Conservation (phyloP, 2,113 vertebrate species). For the Callipepla californica region DNA sequence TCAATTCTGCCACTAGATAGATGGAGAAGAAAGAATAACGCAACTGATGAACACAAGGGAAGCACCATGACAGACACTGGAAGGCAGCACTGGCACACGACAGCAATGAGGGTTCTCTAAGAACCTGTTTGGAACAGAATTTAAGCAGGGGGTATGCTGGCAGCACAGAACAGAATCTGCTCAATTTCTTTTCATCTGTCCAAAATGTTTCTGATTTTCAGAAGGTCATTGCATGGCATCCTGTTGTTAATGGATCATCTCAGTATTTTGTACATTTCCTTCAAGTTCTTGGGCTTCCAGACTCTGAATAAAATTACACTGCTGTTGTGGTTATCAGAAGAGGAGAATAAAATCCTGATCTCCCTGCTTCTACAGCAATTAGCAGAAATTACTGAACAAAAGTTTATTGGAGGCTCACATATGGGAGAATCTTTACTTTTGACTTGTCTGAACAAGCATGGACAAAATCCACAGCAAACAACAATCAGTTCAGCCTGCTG, state of each 20-base stretch:
- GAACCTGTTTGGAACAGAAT: background rate
- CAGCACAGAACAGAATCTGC: background rate
- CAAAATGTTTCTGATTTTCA: background rate
- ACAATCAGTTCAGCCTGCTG: slow-evolving; percentile 18
- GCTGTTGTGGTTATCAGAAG: background rate
- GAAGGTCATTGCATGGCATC: background rate
- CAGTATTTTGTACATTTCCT: background rate
- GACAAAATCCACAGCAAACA: slow-evolving; percentile 46
- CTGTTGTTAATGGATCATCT: background rate
- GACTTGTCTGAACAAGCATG: slow-evolving; percentile 48
- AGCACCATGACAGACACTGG: background rate
- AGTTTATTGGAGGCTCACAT: slow-evolving; percentile 17
- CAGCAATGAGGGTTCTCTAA: background rate
- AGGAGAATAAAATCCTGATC: background rate
- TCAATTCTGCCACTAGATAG: background rate
- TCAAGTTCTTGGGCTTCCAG: background rate
- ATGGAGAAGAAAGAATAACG: background rate
- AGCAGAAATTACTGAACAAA: background rate
- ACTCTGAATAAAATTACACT: background rate
- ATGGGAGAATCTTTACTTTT: background rate
- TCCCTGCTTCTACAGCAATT: background rate
- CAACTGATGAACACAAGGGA: background rate
- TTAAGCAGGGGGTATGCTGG: background rate
- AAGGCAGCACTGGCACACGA: background rate
- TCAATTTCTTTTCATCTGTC: background rate